Evolutionary conservation across 2,113 vertebrate genomes (phyloP), one percentile per base, ranked within the genome.

Genomic region (Arenaria interpres): DNA sequence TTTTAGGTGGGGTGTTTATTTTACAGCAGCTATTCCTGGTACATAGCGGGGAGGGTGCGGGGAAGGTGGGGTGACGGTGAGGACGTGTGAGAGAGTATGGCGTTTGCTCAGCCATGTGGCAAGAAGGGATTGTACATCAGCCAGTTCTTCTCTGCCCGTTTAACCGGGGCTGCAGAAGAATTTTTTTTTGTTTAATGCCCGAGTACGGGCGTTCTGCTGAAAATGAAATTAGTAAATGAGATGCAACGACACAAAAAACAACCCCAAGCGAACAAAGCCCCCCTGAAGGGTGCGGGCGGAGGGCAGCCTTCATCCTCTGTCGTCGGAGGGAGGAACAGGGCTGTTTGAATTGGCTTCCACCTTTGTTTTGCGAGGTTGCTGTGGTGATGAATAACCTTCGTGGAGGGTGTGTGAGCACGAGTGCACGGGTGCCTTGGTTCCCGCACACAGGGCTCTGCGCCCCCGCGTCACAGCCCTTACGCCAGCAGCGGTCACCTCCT

Each of bases 361-460:
- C 90, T 97, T 87, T 97, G 89, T 97, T 98, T 97, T 89, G 84
- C 28, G 87, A 74, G 74, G 97, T 97, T 97, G 91, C 96, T 95
- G 94, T 97, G 96, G 97, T 74, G 94, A 98, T 94, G 89, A 97
- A 96, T 93, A 64, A 82, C 62, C 93, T 64, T 57, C 39, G 51
- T 2, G 4, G 88, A 67, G 90, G 74, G 69, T 14, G 83, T 75
- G 90, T 73, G 87, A 94, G 85, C n/a, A 41, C 18, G 64, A 17
- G 87, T 33, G 93, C 21, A 10, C 16, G 37, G 18, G 68, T 88
- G 92, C 88, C 66, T 23, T 15, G 68, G 62, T 72, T 89, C 81
- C 82, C 60, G 20, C 48, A 5, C 32, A 17, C 66, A 33, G 2
- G 1, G 68, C 66, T 93, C 74, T 79, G 95, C 71, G 14, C 57